phyloP scores from a whole-genome alignment of 2,888 invertebrate species.

The Polydrusus pterygomalis region DNA sequence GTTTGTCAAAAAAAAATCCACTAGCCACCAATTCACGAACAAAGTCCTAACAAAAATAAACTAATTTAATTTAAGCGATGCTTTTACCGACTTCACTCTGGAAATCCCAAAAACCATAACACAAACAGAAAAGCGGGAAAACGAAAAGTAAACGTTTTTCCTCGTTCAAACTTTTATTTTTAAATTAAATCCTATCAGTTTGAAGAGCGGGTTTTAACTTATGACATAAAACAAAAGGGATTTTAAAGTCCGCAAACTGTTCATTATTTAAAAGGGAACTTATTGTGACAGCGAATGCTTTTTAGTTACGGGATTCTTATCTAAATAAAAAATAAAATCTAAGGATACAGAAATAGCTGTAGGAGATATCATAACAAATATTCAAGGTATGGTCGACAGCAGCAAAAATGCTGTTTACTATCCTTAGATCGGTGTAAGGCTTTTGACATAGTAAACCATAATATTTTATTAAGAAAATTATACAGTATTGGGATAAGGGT shows the following conservation, averaged over 20 bases:
- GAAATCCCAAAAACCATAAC: slow-evolving; percentile 57
- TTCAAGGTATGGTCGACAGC: no score
- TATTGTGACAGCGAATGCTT: slow-evolving; percentile 20
- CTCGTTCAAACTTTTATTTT: slow-evolving; percentile 60
- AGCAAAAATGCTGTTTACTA: no score
- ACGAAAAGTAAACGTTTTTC: slow-evolving; percentile 61
- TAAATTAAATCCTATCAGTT: slow-evolving; percentile 63
- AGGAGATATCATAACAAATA: no score
- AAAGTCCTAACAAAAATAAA: slow-evolving; percentile 42
- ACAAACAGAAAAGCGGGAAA: slow-evolving; percentile 58
- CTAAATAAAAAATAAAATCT: neutral
- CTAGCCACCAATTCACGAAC: slow-evolving; percentile 30
- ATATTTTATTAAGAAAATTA: no score
- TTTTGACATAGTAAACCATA: no score
- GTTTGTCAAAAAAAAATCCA: slow-evolving; percentile 22
- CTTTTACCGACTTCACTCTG: slow-evolving; percentile 42
- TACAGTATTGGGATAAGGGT: no score
- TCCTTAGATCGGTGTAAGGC: no score
- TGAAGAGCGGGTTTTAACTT: slow-evolving; percentile 53
- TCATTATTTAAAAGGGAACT: slow-evolving; percentile 33
- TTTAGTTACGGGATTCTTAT: neutral
- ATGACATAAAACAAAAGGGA: slow-evolving; percentile 50
- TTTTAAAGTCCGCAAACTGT: slow-evolving; percentile 40
- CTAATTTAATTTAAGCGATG: slow-evolving; percentile 49
- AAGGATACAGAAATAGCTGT: no score